Base-by-base conservation (phyloP, 2,888 invertebrate species). In the Nipponacmea schrenckii region DNA sequence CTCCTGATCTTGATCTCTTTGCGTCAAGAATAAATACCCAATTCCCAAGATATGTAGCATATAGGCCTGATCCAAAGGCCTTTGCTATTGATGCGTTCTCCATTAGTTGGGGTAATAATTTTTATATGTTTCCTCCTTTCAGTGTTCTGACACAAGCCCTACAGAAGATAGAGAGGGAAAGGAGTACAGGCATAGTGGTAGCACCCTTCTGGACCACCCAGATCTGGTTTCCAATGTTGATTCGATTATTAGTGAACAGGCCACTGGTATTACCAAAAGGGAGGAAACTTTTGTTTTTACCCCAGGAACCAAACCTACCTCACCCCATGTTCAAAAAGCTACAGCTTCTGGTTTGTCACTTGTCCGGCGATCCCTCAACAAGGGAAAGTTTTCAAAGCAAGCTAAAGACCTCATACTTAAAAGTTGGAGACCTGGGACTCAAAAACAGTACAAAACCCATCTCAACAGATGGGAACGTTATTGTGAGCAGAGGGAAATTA, bases 81-180 rank as follows among this genome's bases (percentile, higher is more conserved):
- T 24, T 56, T 4, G 70, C 64, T 15, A 64, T 69, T 50, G 73
- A 75, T 67, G 65, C 73, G 14, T 75, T 73, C 48, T 68, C 69
- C 10, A 15, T 71, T 15, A 27, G 24, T 15, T 75, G 75, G 75
- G 17, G 15, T 5, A 26, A 44, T 20, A 67, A 62, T 12, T 64
- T 64, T 64, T 68, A 71, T 63, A 46, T 62, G 26, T 74, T 73
- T 64, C 76, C 76, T 62, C 76, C 76, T 63, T 74, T 72, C 69
- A 72, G 71, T 67, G 27, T 72, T 12, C 31, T 75, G 10, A 27
- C 56, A 27, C 68, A 63, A 48, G 67, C 62, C 26, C 48, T 75
- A 3, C 68, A 70, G 66, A 73, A 75, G 62, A 50, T 73, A 12
- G 45, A 20, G 39, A 20, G 62, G 63, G 73, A 73, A 15, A 15